These are phyloP conservation scores for Drosophila arizonae DNA, from an alignment of 1,140 invertebrate genomes.

Conservation along the genomic window DNA sequence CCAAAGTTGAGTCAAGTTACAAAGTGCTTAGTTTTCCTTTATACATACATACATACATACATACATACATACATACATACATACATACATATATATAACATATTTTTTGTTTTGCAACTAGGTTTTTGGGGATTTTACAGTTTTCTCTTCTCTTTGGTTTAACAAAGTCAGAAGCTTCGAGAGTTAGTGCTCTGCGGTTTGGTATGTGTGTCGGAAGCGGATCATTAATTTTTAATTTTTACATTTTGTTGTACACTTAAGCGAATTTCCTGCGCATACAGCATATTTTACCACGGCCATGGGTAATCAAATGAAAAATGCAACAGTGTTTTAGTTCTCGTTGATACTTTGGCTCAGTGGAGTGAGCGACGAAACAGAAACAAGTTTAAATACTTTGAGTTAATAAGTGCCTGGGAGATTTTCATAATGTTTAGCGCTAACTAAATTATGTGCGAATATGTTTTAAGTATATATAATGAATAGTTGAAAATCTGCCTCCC, in stretches of 20 bases:
- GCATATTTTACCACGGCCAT: slow-evolving; percentile 23
- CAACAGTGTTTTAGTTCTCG: slow-evolving; percentile 40
- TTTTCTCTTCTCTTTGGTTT: slow-evolving; percentile 28
- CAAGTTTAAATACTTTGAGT: too few relatives aligned
- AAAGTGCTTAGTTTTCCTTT: slow-evolving; percentile 43
- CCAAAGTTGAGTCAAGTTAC: slow-evolving; percentile 33
- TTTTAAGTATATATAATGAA: background rate
- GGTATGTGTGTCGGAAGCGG: slow-evolving; percentile 26
- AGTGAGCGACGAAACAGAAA: background rate
- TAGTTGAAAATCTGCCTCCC: too few relatives aligned
- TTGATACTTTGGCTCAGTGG: background rate
- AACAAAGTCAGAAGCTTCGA: background rate
- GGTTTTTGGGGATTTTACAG: slow-evolving; percentile 34
- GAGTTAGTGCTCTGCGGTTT: slow-evolving; percentile 36
- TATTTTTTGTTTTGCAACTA: slow-evolving; percentile 4
- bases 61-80: background rate
- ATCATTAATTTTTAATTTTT: slow-evolving; percentile 70
- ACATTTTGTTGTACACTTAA: slow-evolving; percentile 55
- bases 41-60: too few relatives aligned
- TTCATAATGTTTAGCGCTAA: background rate
- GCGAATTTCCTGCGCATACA: slow-evolving; percentile 45
- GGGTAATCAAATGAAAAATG: slow-evolving; percentile 60
- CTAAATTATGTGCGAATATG: background rate
- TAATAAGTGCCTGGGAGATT: background rate
- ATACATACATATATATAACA: background rate